Evolutionary conservation across 1,140 invertebrate genomes (phyloP), one percentile per base, ranked within the genome.

Genomic region (Drosophila nasuta): DNA sequence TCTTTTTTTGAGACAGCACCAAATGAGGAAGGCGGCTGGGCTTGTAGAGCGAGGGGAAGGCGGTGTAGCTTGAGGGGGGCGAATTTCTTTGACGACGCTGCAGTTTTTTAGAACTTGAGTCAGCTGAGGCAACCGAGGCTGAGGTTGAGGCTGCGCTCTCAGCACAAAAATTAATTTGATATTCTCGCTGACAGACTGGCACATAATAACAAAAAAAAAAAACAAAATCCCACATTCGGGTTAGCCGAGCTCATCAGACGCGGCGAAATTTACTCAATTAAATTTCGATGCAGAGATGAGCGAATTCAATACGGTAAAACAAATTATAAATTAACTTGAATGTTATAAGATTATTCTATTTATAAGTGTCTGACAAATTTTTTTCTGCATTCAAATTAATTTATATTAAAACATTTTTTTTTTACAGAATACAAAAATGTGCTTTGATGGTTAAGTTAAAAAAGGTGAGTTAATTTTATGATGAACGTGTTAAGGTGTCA

Each of bases 161-260:
- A 77, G 81, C 81, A 69, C 10, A 81, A 81, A 81, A 81, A 75
- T 75, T 81, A 72, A 75, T 75, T 70, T 75, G 66, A 57, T 70
- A 49, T 56, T 69, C 66, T 59, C 46, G 43, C 57, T 63, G 58
- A 57, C 69, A n/a, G 17, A 57, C 63, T 48, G 33, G 30, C 33
- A 41, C 43, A 51, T 70, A 75, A 64, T 70, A 51, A 45, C 70
- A 20, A 3, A 20, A 20, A 20, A 25, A 25, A 25, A 25, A 25
- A 25, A 25, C 3, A 25, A 25, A 69, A 46, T 41, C 41, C 41
- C 15, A 6, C 25, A 67, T 59, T 59, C 10, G 30, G 56, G 15
- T 51, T 30, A 54, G 49, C 35, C 62, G 52, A 41, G 35, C 33
- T 28, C 25, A 33, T 33, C 51, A 3, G 28, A 0, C 0, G 30